phyloP scores from a whole-genome alignment of 2,797 vertebrate species.

The Uromys caudimaculatus region DNA sequence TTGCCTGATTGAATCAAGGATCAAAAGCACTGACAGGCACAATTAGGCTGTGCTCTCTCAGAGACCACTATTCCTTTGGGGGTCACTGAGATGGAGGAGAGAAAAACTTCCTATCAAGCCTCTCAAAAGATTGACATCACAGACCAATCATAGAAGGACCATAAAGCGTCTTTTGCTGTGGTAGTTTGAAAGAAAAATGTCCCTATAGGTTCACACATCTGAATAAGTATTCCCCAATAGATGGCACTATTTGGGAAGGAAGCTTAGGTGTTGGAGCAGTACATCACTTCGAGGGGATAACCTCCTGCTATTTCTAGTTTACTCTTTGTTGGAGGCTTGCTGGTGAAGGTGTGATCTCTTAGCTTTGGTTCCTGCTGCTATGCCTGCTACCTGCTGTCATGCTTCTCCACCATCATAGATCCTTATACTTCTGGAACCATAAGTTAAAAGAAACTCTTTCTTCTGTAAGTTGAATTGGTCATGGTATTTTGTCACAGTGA shows the following conservation, averaged over 20 bases:
- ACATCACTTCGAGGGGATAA: background rate
- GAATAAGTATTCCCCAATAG: background rate
- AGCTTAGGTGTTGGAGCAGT: background rate
- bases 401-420: background rate
- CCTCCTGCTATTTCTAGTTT: background rate
- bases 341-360: background rate
- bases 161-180: background rate
- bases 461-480: background rate
- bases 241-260: background rate
- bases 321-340: background rate
- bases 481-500: background rate
- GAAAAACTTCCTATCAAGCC: background rate
- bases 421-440: background rate
- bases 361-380: background rate
- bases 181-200: background rate
- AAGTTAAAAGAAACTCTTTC: background rate
- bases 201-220: background rate
- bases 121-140: background rate
- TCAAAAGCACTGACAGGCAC: background rate
- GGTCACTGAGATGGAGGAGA: background rate
- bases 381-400: background rate
- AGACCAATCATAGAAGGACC: background rate
- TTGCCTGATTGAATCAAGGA: background rate
- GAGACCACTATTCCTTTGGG: background rate
- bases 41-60: background rate